Percentiles rank a stretch among this genome's conserved stretches.
These are phyloP conservation scores for Gobio gobio DNA, from an alignment of 2,113 vertebrate species.

Conservation along the genomic window DNA sequence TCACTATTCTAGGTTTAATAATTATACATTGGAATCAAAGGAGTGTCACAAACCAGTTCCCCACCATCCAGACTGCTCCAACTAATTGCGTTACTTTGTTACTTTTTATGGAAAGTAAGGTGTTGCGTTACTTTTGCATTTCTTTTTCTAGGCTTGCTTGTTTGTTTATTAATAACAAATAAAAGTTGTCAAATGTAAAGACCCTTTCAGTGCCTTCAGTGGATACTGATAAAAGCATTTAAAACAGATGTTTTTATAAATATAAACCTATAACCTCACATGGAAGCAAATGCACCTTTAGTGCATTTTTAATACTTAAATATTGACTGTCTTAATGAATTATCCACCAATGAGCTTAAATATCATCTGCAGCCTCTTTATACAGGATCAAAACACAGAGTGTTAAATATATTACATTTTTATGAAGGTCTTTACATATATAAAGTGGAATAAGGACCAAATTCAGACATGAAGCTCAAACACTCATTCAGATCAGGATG, in stretches of 20 bases:
- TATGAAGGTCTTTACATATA: too few species aligned
- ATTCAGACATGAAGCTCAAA: not conserved
- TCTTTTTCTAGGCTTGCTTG: too few species aligned
- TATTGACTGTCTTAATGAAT: not conserved
- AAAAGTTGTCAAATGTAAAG: too few species aligned
- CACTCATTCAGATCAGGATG: slow-evolving; percentile 12
- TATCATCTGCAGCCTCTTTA: not conserved
- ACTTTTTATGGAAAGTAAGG: too few species aligned
- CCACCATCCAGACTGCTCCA: not conserved
- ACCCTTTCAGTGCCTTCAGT: too few species aligned
- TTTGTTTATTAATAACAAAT: too few species aligned
- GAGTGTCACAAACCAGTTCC: not conserved
- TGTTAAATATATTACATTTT: not conserved
- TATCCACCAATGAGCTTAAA: not conserved
- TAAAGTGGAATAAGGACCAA: not conserved
- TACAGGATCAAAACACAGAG: not conserved
- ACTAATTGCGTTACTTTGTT: too few species aligned
- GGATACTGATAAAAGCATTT: not conserved
- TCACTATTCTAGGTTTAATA: not conserved
- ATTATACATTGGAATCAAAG: not conserved
- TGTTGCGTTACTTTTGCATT: too few species aligned
- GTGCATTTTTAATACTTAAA: not conserved
- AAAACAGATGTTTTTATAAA: not conserved
- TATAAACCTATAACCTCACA: not conserved
- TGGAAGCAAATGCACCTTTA: not conserved